Conservation (phyloP, 2,113 vertebrate species). For the Chaetura pelagica region DNA sequence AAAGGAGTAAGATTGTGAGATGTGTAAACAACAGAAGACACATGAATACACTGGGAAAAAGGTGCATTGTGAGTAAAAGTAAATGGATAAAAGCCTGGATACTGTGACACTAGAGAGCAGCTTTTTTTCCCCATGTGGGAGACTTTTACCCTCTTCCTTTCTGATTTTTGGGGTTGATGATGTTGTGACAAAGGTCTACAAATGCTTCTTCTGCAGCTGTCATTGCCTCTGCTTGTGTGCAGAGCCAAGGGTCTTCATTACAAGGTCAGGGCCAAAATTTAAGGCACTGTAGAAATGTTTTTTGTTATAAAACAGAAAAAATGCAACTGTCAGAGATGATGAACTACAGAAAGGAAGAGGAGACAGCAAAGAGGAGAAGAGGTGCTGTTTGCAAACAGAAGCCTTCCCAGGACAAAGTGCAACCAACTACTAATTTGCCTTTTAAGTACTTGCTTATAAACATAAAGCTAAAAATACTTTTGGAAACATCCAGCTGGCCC, state of each 20-base stretch:
- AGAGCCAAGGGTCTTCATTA: background rate
- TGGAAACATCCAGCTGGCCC: background rate
- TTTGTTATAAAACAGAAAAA: background rate
- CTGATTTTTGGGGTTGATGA: background rate
- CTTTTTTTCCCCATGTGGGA: background rate
- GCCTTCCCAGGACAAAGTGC: constrained; percentile 23
- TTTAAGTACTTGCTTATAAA: constrained; percentile 47
- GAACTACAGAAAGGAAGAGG: background rate
- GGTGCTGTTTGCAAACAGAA: background rate
- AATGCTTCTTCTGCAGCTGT: background rate
- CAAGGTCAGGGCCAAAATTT: background rate
- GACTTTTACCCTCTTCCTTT: background rate
- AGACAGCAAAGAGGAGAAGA: background rate
- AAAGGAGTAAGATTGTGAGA: background rate
- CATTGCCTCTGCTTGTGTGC: background rate
- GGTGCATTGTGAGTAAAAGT: background rate
- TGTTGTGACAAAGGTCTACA: accelerated
- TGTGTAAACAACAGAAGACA: background rate
- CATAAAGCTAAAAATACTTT: constrained; percentile 46
- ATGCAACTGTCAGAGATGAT: background rate
- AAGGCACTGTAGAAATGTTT: background rate
- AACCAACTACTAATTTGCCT: background rate
- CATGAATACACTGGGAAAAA: background rate
- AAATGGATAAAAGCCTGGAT: background rate
- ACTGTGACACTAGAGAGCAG: accelerated